Conservation (phyloP, 2,113 vertebrate genomes). For the Abramis brama region DNA sequence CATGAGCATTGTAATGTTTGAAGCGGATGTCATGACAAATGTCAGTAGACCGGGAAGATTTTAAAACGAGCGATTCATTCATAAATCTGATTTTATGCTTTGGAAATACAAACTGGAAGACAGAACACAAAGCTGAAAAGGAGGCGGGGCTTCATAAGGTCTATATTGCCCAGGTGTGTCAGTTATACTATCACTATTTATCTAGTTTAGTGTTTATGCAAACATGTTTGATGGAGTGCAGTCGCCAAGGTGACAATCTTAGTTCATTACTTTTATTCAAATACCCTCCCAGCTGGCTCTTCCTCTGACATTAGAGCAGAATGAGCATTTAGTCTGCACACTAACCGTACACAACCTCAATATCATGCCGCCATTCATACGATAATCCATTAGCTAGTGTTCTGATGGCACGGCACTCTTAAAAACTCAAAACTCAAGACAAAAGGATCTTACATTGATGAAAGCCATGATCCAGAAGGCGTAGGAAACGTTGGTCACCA, state of each 20-base stretch:
- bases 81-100: too few species aligned
- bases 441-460: constrained; percentile 85
- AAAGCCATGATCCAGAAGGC: constrained; percentile 99
- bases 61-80: too few species aligned
- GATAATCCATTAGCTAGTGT: neutral
- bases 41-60: too few species aligned
- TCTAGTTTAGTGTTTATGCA: constrained; percentile 16
- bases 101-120: too few species aligned
- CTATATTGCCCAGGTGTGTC: too few species aligned
- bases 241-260: constrained; percentile 15
- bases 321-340: neutral
- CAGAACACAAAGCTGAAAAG: too few species aligned
- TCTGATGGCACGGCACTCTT: neutral
- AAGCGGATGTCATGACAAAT: too few species aligned
- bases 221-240: neutral
- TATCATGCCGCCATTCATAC: too few species aligned
- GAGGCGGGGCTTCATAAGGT: too few species aligned
- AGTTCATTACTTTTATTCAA: constrained; percentile 47
- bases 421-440: neutral
- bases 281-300: constrained; percentile 7
- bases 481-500: constrained; percentile 83
- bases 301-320: neutral
- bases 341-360: neutral
- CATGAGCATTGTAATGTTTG: too few species aligned
- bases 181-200: neutral